These are phyloP conservation scores for Andrena trimmerana DNA, from an alignment of 2,888 invertebrate genomes.

Conservation along the genomic window DNA sequence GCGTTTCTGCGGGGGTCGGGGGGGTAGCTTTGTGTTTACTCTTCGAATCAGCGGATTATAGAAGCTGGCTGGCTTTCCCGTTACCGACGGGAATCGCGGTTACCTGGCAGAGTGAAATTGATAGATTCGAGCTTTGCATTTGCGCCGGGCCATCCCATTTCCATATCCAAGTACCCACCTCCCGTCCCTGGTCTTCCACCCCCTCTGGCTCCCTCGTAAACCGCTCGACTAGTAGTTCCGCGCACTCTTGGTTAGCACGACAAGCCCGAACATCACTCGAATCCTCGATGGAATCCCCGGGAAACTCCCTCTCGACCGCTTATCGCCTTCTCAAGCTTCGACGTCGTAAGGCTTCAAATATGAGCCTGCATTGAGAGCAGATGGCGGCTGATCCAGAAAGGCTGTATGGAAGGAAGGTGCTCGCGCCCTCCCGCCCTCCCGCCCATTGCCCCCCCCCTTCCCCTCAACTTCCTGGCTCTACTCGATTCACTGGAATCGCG, in stretches of 20 bases:
- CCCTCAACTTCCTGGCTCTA: conserved; percentile 43
- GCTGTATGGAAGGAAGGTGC: conserved; percentile 26
- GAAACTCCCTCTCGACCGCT: conserved; percentile 70
- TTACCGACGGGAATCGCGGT: conserved; percentile 51
- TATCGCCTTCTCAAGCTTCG: conserved; percentile 69
- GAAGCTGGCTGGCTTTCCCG: conserved; percentile 67
- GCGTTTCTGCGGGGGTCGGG: conserved; percentile 64
- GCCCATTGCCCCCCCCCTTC: background rate
- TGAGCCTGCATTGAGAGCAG: conserved; percentile 74
- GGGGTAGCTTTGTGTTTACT: conserved; percentile 76
- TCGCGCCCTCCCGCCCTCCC: background rate
- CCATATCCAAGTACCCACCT: conserved; percentile 80
- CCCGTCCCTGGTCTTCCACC: conserved; percentile 68
- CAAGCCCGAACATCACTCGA: conserved; percentile 76
- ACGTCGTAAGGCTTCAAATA: conserved; percentile 71
- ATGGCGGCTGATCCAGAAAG: conserved; percentile 68
- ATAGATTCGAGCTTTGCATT: conserved; percentile 82
- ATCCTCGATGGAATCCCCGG: conserved; percentile 70
- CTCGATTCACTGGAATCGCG: conserved; percentile 61
- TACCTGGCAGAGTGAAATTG: conserved; percentile 79
- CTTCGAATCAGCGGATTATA: conserved; percentile 81
- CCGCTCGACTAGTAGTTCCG: conserved; percentile 69
- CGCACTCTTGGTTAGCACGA: conserved; percentile 73
- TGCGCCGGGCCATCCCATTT: conserved; percentile 76
- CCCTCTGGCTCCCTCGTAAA: conserved; percentile 58